phyloP scores from a whole-genome alignment of 2,888 invertebrate species.

The Colletes collaris region DNA sequence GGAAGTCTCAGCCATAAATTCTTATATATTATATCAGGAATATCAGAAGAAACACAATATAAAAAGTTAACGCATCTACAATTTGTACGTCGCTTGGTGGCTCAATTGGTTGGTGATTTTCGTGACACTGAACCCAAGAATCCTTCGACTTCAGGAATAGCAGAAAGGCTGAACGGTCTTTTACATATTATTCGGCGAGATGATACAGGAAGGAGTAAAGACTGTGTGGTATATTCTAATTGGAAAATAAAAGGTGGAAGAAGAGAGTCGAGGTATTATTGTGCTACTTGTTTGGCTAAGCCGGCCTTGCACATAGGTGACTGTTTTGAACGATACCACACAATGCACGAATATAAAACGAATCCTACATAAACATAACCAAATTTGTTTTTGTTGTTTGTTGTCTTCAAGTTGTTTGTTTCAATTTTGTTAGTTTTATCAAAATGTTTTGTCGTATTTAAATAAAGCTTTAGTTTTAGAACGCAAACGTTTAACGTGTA shows the following conservation, averaged over 20 bases:
- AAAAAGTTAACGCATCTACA: constrained; percentile 31
- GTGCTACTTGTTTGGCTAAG: constrained; percentile 50
- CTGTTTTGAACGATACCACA: constrained; percentile 15
- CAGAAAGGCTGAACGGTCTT: constrained; percentile 14
- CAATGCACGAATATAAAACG: constrained; percentile 7
- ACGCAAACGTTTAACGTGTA: no score
- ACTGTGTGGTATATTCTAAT: constrained; percentile 20
- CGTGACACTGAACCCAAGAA: constrained; percentile 17
- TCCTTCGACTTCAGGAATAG: constrained; percentile 10
- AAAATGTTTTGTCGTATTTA: no score
- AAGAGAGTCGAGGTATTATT: constrained; percentile 36
- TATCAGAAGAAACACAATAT: constrained; percentile 33
- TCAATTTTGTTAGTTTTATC: no score
- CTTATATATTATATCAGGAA: constrained; percentile 38
- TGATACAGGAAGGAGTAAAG: constrained; percentile 16
- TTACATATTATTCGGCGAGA: constrained; percentile 22
- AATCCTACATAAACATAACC: no score
- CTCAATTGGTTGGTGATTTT: constrained; percentile 42
- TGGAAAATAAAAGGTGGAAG: constrained; percentile 44
- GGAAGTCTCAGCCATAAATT: constrained; percentile 38
- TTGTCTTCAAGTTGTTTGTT: no score
- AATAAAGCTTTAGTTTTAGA: no score
- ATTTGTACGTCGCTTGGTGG: constrained; percentile 41
- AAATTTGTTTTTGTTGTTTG: no score
- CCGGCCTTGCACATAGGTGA: constrained; percentile 18